These are phyloP conservation scores for Cheirogaleus medius DNA, from an alignment of 2,113 vertebrate species.

Conservation along the genomic window DNA sequence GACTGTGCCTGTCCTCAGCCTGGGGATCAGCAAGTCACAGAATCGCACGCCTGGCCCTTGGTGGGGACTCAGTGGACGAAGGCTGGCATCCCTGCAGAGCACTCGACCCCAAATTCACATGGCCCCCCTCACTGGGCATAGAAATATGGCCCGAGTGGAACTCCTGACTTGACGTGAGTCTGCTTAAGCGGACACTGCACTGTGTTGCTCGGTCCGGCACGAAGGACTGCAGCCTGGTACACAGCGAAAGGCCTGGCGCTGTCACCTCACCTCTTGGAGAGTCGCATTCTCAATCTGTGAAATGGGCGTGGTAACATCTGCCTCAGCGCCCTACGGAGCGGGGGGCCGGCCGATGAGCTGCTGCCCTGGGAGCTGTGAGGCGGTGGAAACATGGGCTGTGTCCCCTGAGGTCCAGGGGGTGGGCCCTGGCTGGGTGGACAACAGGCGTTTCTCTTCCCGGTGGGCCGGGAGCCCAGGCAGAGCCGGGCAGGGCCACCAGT, in stretches of 20 bases:
- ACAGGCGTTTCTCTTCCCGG: background rate
- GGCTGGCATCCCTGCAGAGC: background rate
- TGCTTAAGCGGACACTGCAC: fast-evolving
- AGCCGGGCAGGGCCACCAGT: fast-evolving
- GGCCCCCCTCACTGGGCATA: background rate
- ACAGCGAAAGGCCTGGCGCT: background rate
- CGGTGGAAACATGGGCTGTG: fast-evolving
- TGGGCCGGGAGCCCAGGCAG: background rate
- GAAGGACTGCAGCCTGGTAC: fast-evolving
- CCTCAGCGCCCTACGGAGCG: background rate
- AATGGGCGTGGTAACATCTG: fast-evolving
- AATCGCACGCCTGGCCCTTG: background rate
- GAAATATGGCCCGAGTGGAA: background rate
- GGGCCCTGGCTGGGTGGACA: background rate
- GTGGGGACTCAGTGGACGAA: background rate
- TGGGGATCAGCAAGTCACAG: background rate
- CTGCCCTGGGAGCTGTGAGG: background rate
- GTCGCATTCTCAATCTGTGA: background rate
- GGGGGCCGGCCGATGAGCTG: background rate
- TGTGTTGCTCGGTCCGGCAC: fast-evolving
- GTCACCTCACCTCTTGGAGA: fast-evolving
- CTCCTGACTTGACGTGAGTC: background rate
- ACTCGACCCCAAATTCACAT: background rate
- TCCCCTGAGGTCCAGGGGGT: background rate
- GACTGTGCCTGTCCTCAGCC: background rate